These are phyloP conservation scores for Brachirus orientalis DNA, from an alignment of 2,113 vertebrate species.

Conservation along the genomic window DNA sequence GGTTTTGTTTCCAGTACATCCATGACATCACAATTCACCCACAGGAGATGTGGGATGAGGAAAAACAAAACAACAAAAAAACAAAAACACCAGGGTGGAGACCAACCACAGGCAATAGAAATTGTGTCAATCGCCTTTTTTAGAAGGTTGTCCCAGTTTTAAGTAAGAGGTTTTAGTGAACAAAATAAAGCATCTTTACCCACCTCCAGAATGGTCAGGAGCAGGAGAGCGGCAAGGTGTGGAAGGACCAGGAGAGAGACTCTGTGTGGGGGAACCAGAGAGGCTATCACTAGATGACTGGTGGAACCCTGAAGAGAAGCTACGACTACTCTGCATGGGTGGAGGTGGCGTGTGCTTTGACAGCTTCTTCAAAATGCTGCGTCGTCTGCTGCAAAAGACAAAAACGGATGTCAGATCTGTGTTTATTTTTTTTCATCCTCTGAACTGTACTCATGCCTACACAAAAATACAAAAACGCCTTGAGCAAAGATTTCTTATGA, in stretches of 20 bases:
- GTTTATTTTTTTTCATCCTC: neutral
- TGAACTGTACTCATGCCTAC: neutral
- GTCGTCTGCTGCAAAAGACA: conserved; percentile 70
- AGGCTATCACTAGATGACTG: conserved; percentile 95
- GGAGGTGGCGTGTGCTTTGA: conserved; percentile 86
- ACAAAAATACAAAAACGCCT: no score
- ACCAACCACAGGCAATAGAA: no score
- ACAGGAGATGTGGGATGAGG: no score
- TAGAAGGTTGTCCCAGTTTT: no score
- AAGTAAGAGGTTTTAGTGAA: neutral
- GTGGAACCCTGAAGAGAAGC: conserved; percentile 93
- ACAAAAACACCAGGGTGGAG: no score
- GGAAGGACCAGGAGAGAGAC: conserved; percentile 88
- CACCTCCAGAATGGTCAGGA: conserved; percentile 87
- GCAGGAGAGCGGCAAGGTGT: conserved; percentile 88
- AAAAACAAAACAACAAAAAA: no score
- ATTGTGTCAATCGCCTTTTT: no score
- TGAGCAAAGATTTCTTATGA: no score
- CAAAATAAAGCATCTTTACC: neutral
- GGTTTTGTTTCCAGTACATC: no score
- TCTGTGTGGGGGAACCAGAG: conserved; percentile 91
- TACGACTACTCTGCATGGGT: conserved; percentile 90
- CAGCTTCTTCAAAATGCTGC: conserved; percentile 91
- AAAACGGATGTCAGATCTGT: neutral
- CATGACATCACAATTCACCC: no score